Conservation (phyloP, 53 echinoderm and acorn worm genomes). For the Arbacia lixula region DNA sequence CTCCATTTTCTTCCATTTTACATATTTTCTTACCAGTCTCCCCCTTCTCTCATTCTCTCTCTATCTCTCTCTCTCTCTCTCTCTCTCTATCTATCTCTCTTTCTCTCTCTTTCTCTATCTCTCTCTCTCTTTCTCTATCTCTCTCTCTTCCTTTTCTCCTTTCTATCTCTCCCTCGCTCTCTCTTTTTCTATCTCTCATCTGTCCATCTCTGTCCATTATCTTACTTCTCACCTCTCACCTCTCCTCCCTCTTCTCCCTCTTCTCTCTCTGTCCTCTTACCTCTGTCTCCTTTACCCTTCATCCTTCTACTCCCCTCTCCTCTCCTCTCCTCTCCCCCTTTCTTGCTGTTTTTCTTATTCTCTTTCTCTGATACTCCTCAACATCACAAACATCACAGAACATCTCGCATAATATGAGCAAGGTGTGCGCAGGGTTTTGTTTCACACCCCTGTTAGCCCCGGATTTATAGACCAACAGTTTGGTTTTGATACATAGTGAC, state of each 20-base stretch:
- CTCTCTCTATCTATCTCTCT: neutral
- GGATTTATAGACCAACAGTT: slow-evolving; percentile 20
- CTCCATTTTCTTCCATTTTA: neutral
- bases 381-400: no score
- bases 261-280: neutral
- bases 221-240: neutral
- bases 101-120: neutral
- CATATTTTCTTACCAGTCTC: neutral
- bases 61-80: neutral
- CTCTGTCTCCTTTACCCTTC: neutral
- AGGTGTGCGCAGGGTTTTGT: slow-evolving; percentile 49
- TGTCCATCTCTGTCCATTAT: neutral
- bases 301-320: neutral
- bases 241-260: neutral
- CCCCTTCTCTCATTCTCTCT: neutral
- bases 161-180: neutral
- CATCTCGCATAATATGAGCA: slow-evolving; percentile 42
- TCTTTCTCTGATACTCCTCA: no score
- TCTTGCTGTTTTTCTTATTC: neutral
- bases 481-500: slow-evolving; percentile 16
- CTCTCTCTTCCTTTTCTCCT: neutral
- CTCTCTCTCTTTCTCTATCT: neutral
- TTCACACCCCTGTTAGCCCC: slow-evolving; percentile 53
- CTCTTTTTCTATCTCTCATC: neutral
- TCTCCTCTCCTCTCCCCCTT: neutral